phyloP scores from a whole-genome alignment of 2,797 vertebrate genomes.

The Gymnothorax reevesii region DNA sequence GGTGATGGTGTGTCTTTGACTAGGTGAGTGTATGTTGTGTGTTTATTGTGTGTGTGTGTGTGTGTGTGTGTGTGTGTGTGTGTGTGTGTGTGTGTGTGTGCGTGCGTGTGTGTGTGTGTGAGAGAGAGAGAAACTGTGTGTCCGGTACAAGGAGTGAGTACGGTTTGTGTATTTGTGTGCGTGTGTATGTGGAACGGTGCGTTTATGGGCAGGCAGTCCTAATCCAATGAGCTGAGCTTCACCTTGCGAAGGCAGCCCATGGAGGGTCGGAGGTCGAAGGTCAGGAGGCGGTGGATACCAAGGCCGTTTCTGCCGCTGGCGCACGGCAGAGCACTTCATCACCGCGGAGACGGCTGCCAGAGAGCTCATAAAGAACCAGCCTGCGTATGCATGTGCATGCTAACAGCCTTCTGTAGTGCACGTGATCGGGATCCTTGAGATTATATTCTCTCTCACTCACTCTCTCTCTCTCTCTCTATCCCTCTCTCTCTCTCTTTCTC shows the following conservation, averaged over 20 bases:
- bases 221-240: conserved; percentile 43
- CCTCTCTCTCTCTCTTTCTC: not conserved
- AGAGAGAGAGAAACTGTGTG: too few relatives aligned
- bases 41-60: not conserved
- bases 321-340: conserved; percentile 43
- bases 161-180: conserved; percentile 6
- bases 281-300: conserved; percentile 51
- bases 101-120: not conserved
- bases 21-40: conserved; percentile 22
- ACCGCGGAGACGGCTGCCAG: conserved; percentile 31
- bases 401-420: conserved; percentile 47
- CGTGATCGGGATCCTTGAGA: not conserved
- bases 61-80: conserved; percentile 27
- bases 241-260: not conserved
- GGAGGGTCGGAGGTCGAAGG: conserved; percentile 50
- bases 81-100: conserved; percentile 40
- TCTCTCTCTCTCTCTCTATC: not conserved
- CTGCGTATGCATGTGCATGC: conserved; percentile 50
- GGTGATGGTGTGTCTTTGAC: not conserved
- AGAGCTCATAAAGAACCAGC: conserved; percentile 57
- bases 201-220: conserved; percentile 15
- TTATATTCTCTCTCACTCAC: not conserved
- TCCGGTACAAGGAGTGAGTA: conserved; percentile 37
- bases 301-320: conserved; percentile 40
- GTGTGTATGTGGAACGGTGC: conserved; percentile 30